Evolutionary conservation across 2,113 vertebrate genomes (phyloP), one percentile per base, ranked within the genome.

Genomic region (Oreotrochilus melanogaster): DNA sequence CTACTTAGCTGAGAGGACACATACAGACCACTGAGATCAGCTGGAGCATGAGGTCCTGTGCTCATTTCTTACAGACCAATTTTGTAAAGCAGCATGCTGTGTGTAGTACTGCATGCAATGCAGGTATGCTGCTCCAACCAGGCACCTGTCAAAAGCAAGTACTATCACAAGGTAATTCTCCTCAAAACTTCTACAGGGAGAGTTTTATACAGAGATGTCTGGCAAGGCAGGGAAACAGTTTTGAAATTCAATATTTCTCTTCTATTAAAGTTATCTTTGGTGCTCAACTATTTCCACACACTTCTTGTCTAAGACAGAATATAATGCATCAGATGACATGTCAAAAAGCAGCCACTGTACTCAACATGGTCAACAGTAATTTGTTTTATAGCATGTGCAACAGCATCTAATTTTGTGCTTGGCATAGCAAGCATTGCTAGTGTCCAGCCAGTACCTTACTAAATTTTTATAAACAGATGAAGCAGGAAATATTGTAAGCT

Each of bases 21-120:
- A 62, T n/a, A 27, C 74, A 27, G 14, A 33, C 27, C 25, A 5
- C 22, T 19, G 45, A 5, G 13, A 4, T 15, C 1, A 4, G 27
- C 74, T 72, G 58, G 45, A 72, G 17, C 2, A 0, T 14, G 78
- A 81, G 23, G 35, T 35, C 37, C 48, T 0, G 0, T 39, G 83
- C 43, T 69, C 12, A 2, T 30, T 53, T 67, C 65, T 37, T 45
- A 24, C 30, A 60, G 56, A 8, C 8, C 33, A 9, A 23, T 2
- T 1, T 65, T 56, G 31, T n/a, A 56, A 57, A 70, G 70, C 69
- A 69, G 43, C 56, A 7, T 0, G 1, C 35, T 72, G 3, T 2
- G 78, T 45, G 39, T 14, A 30, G 39, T 14, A 18, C 10, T 35
- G 53, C 9, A 2, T 33, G 31, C 28, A 76, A 19, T 1, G 8